Base-by-base conservation (phyloP, 1,140 invertebrate species). In the Papilio xuthus region DNA sequence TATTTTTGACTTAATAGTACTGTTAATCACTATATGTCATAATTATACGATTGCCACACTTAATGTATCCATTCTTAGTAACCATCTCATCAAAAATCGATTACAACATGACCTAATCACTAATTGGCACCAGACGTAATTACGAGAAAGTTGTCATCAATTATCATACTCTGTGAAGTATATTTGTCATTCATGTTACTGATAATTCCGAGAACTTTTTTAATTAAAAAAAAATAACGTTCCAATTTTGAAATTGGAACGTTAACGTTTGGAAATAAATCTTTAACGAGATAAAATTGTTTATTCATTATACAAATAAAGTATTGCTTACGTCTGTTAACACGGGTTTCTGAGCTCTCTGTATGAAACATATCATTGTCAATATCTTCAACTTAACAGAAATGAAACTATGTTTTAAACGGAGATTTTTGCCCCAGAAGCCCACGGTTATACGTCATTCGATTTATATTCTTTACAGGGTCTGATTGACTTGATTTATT, bases 81-180 rank as follows among this genome's bases (percentile, higher is more conserved):
- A 28, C 13, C 23, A 60, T 26, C 60, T 32, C 60, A 67, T 67
- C 60, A 67, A 23, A 67, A 67, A 67, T 67, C 23, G 60, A 67
- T 67, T 67, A 67, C 60, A 32, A 56, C 2, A 28, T 32, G 23
- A 67, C 60, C 26, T 28, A 67, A 67, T 67, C 32, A 28, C 26
- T 67, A 67, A 67, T 67, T 67, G 7, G 12, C 26, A 28, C 4
- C 60, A 67, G 26, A 28, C 23, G 56, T 60, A 23, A 60, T 67
- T 67, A 67, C 60, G 26, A 67, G 60, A 67, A 67, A 67, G 60
- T 28, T 67, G 60, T 32, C 60, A 67, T 32, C 26, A 67, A 23
- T 56, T 23, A n/a, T 53, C 9, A 56, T 23, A 56, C 4, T 23
- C n/a, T 56, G 20, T 56, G n/a, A 10, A 13, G 60, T 67, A 32